A percentile compares a stretch with the other conserved stretches of the same genome.
Evolutionary conservation across 2,113 vertebrate genomes (phyloP).

Genomic region (Parotia lawesii): DNA sequence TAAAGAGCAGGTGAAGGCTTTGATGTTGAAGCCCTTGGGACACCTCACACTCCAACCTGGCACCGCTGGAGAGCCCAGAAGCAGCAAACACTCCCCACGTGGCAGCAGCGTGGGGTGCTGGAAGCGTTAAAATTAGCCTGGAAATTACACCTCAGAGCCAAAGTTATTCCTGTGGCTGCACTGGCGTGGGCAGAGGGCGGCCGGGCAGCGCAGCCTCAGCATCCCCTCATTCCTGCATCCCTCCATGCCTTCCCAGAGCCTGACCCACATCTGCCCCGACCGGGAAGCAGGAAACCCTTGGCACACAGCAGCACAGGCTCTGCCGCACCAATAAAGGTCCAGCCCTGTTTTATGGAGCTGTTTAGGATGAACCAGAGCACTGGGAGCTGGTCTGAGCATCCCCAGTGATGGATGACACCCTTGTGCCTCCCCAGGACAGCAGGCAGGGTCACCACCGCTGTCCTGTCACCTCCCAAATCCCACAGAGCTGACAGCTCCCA

Average conservation of each 20-base stretch:
- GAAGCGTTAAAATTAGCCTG: not conserved
- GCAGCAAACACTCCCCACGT: not conserved
- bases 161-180: not conserved
- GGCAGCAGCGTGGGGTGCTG: not conserved
- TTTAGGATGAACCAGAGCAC: not conserved
- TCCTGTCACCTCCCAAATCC: not conserved
- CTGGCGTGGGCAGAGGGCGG: not conserved
- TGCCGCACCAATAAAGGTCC: not conserved
- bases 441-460: rapidly evolving
- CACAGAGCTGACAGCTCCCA: not conserved
- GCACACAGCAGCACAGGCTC: not conserved
- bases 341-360: not conserved
- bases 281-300: not conserved
- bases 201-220: rapidly evolving
- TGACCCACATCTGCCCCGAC: not conserved
- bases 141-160: not conserved
- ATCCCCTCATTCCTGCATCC: not conserved
- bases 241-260: not conserved
- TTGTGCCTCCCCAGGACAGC: not conserved
- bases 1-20: not conserved
- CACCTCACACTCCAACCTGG: not conserved
- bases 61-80: not conserved
- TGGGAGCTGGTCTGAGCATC: not conserved
- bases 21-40: not conserved
- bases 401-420: rapidly evolving